phyloP scores from a whole-genome alignment of 1,140 invertebrate genomes.

The Heliconius hermathena region DNA sequence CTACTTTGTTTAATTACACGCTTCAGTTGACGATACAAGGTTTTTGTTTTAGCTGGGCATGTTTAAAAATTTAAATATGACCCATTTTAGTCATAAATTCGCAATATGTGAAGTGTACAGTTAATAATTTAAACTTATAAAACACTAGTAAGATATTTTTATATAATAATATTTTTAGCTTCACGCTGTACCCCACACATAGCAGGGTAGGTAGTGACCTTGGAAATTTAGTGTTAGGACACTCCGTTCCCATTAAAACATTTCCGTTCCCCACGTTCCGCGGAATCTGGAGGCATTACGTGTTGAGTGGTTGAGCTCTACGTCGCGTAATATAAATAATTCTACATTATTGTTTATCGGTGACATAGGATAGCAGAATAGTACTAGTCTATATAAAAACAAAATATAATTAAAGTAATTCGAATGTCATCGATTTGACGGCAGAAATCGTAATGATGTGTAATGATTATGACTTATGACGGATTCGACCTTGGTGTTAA shows the following conservation, averaged over 20 bases:
- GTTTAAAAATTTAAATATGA: conserved; percentile 35
- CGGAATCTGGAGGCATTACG: too few species aligned
- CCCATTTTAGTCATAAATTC: conserved; percentile 11
- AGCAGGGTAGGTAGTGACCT: too few species aligned
- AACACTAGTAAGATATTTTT: neutral
- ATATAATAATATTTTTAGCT: too few species aligned
- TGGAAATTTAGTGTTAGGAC: too few species aligned
- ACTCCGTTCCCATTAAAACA: too few species aligned
- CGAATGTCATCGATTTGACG: conserved; percentile 41
- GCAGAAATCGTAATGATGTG: conserved; percentile 65
- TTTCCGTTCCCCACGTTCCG: too few species aligned
- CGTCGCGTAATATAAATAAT: neutral
- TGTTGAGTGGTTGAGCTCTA: too few species aligned
- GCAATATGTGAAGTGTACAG: neutral
- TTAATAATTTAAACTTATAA: neutral
- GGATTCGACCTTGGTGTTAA: conserved; percentile 67
- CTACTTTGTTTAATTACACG: conserved; percentile 40
- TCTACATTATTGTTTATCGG: neutral
- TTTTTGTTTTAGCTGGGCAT: conserved; percentile 32
- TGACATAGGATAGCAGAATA: neutral
- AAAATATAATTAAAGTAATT: conserved; percentile 33
- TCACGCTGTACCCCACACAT: too few species aligned
- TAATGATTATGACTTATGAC: conserved; percentile 69
- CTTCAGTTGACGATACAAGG: conserved; percentile 33
- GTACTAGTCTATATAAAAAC: neutral